Evolutionary conservation across 2,888 invertebrate species (phyloP).

Genomic region (Hydropsyche betteni): DNA sequence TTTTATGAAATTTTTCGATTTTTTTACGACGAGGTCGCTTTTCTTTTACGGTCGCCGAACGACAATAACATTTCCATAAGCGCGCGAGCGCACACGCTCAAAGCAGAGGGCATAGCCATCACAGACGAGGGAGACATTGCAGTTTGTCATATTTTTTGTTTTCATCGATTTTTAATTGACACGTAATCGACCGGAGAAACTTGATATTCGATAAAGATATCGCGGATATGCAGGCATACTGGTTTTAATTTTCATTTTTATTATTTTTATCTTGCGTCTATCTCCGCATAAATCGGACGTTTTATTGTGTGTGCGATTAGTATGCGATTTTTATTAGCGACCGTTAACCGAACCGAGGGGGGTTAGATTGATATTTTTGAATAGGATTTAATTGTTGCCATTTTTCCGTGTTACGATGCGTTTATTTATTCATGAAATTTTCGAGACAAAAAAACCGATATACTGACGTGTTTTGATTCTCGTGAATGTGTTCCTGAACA

Average conservation of each 20-base stretch:
- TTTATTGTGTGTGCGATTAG: neutral
- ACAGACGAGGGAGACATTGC: too few species aligned
- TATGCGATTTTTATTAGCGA: slow-evolving; percentile 19
- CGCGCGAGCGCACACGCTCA: too few species aligned
- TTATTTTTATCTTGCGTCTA: neutral
- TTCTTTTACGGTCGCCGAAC: too few species aligned
- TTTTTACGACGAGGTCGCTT: too few species aligned
- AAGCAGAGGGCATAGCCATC: too few species aligned
- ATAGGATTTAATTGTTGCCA: slow-evolving; percentile 7
- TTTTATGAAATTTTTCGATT: too few species aligned
- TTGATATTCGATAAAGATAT: slow-evolving; percentile 28
- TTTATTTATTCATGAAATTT: slow-evolving; percentile 15
- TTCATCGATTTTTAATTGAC: slow-evolving; percentile 30
- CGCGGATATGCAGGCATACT: slow-evolving; percentile 10
- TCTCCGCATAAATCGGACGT: neutral
- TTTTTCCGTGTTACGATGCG: neutral
- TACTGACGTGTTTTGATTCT: neutral
- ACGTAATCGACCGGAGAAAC: slow-evolving; percentile 17
- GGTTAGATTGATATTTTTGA: slow-evolving; percentile 16
- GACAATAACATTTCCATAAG: too few species aligned
- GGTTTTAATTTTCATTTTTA: neutral
- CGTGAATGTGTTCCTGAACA: neutral
- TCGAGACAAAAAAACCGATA: neutral
- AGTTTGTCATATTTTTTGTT: slow-evolving; percentile 21
- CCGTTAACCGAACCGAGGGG: slow-evolving; percentile 13